These are phyloP conservation scores for Pseudopleuronectes americanus DNA, from an alignment of 2,797 vertebrate genomes.

Conservation along the genomic window DNA sequence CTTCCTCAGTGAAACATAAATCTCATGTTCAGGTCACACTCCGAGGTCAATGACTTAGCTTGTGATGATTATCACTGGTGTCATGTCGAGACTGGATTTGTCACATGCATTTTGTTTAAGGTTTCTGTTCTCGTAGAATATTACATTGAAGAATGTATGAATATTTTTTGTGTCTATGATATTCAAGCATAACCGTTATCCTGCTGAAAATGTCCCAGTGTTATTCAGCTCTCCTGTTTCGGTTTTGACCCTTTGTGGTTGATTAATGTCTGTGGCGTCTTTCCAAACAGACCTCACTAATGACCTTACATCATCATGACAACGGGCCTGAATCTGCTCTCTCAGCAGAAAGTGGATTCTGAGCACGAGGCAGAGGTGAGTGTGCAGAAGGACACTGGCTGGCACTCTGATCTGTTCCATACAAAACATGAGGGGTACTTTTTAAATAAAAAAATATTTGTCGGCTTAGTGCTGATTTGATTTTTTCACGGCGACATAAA, in stretches of 20 bases:
- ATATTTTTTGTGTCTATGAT: neutral
- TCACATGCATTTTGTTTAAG: no score
- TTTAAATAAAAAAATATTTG: neutral
- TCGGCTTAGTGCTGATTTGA: neutral
- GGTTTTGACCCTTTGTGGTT: slow-evolving; percentile 25
- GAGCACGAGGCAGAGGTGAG: slow-evolving; percentile 93
- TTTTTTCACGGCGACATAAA: no score
- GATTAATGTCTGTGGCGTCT: slow-evolving; percentile 79
- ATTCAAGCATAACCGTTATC: neutral
- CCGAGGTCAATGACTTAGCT: no score
- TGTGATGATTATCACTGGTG: no score
- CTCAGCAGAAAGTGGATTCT: slow-evolving; percentile 92
- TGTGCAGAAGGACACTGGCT: slow-evolving; percentile 39
- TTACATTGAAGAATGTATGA: no score
- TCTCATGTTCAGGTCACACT: no score
- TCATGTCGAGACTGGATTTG: no score
- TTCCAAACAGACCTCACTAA: slow-evolving; percentile 89
- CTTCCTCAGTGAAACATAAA: no score
- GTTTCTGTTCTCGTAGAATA: no score
- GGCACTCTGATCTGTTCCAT: slow-evolving; percentile 3
- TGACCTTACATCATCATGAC: slow-evolving; percentile 91
- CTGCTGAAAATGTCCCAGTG: neutral
- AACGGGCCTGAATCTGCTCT: slow-evolving; percentile 89
- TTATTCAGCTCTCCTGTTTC: slow-evolving; percentile 11
- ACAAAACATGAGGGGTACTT: slow-evolving; percentile 35